Evolutionary conservation across 2,797 vertebrate genomes (phyloP).

Genomic region (Cygnus olor): DNA sequence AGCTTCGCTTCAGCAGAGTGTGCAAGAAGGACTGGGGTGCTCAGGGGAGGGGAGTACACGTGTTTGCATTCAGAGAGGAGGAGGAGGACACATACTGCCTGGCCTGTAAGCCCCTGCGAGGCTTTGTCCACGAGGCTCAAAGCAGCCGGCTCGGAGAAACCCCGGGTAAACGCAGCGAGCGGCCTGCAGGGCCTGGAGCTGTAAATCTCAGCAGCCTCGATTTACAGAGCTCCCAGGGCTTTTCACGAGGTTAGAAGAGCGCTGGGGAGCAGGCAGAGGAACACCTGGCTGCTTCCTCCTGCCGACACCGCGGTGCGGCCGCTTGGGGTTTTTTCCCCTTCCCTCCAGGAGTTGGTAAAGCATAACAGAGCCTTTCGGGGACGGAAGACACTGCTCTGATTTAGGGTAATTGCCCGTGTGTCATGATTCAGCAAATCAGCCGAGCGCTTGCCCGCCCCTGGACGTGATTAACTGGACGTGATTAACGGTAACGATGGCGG

Average conservation of each 20-base stretch:
- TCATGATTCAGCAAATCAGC: slow-evolving; percentile 57
- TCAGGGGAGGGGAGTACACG: background rate
- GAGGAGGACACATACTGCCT: background rate
- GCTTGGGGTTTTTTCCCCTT: background rate
- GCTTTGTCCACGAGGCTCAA: background rate
- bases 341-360: slow-evolving; percentile 19
- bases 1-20: background rate
- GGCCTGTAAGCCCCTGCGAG: background rate
- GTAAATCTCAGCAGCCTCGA: slow-evolving; percentile 39
- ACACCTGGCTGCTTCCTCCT: slow-evolving; percentile 38
- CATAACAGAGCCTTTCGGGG: slow-evolving; percentile 44
- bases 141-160: background rate
- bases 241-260: slow-evolving; percentile 37
- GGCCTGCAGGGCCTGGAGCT: background rate
- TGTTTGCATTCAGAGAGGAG: background rate
- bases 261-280: background rate
- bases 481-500: slow-evolving; percentile 60
- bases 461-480: slow-evolving; percentile 67
- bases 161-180: background rate
- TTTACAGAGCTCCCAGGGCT: slow-evolving; percentile 55
- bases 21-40: background rate
- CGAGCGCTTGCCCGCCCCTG: slow-evolving; percentile 46
- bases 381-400: slow-evolving; percentile 32
- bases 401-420: slow-evolving; percentile 57
- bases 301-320: background rate